phyloP scores from a whole-genome alignment of 2,113 vertebrate genomes.

The Pavo muticus region DNA sequence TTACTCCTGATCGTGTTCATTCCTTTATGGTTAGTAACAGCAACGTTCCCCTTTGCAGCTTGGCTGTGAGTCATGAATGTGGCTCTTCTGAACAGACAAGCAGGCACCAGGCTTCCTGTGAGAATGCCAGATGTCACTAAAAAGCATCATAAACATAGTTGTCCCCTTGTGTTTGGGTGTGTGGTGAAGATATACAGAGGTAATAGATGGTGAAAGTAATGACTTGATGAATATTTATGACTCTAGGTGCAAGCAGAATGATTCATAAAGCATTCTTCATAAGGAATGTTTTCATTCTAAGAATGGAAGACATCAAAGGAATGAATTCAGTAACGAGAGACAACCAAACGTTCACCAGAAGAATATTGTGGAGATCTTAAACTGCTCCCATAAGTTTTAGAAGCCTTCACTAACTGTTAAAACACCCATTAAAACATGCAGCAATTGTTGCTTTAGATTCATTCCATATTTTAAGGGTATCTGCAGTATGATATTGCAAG shows the following conservation, averaged over 20 bases:
- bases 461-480: background rate
- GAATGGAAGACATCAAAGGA: background rate
- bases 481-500: background rate
- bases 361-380: background rate
- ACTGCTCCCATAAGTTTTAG: background rate
- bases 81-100: conserved; percentile 66
- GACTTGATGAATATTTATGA: conserved; percentile 5
- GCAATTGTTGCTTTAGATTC: background rate
- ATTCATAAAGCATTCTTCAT: background rate
- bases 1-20: conserved; percentile 26
- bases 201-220: background rate
- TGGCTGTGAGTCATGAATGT: conserved; percentile 61
- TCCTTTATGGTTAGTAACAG: conserved; percentile 29
- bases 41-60: conserved; percentile 26
- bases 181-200: conserved; percentile 33
- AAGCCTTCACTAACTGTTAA: background rate
- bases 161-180: conserved; percentile 19
- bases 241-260: background rate
- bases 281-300: background rate
- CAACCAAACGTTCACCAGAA: background rate
- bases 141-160: conserved; percentile 30
- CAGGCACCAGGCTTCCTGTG: conserved; percentile 72
- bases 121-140: conserved; percentile 70
- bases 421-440: background rate
- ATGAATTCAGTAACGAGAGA: background rate